These are phyloP conservation scores for Cyclura pinguis DNA, from an alignment of 2,797 vertebrate species.

Conservation along the genomic window DNA sequence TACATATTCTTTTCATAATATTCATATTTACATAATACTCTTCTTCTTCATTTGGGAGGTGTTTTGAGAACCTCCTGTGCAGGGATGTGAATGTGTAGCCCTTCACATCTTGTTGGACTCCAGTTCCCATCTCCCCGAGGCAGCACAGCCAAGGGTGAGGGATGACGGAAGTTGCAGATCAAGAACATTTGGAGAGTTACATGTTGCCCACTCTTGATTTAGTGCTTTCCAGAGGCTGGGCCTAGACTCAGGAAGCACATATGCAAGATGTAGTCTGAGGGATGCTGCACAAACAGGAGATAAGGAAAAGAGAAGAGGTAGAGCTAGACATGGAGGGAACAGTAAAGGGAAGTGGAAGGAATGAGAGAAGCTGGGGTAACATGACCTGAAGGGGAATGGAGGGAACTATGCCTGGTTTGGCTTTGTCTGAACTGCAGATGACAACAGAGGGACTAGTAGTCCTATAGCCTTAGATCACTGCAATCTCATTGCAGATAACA, in stretches of 20 bases:
- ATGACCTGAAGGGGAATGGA: too few species aligned
- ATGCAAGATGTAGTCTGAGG: not conserved
- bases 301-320: not conserved
- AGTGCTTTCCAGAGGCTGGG: not conserved
- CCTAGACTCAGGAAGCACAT: not conserved
- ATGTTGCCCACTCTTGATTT: not conserved
- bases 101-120: not conserved
- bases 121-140: not conserved
- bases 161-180: not conserved
- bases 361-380: too few species aligned
- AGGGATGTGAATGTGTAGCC: not conserved
- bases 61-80: not conserved
- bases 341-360: not conserved
- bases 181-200: not conserved
- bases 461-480: not conserved
- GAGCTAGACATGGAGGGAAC: not conserved
- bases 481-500: not conserved
- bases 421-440: not conserved
- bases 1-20: too few species aligned
- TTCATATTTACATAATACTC: not conserved
- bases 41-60: not conserved
- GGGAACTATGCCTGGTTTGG: not conserved
- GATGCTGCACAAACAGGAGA: not conserved
- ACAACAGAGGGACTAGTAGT: not conserved
- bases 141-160: not conserved